phyloP scores from a whole-genome alignment of 1,140 invertebrate species.

The Conus betulinus region DNA sequence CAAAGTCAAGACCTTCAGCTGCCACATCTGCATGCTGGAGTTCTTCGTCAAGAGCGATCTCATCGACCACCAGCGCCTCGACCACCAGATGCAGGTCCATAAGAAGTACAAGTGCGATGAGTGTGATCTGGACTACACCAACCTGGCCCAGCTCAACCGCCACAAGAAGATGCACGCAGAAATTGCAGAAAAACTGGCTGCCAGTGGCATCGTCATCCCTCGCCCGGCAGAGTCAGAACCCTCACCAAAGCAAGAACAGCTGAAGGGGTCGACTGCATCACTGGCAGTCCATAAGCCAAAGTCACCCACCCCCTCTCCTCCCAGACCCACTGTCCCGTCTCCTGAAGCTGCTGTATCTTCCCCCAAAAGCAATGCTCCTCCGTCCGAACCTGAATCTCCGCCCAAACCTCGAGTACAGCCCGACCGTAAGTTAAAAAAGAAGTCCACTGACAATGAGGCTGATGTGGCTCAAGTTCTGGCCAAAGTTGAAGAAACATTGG shows the following conservation, averaged over 20 bases:
- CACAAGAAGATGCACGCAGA: slow-evolving; percentile 30
- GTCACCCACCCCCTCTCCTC: neutral
- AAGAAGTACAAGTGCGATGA: slow-evolving; percentile 33
- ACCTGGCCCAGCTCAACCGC: neutral
- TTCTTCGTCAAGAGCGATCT: slow-evolving; percentile 27
- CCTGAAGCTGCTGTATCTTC: neutral
- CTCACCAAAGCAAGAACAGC: neutral
- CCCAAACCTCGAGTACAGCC: neutral
- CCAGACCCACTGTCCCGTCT: neutral
- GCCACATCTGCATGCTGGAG: slow-evolving; percentile 20
- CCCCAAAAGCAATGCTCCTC: neutral
- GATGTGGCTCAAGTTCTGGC: neutral
- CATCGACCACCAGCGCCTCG: slow-evolving; percentile 14
- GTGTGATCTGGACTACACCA: slow-evolving; percentile 32
- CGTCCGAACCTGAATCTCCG: neutral
- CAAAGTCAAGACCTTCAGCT: slow-evolving; percentile 27
- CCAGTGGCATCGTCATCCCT: slow-evolving; percentile 25
- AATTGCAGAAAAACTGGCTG: slow-evolving; percentile 21
- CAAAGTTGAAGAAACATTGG: neutral
- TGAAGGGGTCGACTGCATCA: neutral
- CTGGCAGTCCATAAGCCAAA: neutral
- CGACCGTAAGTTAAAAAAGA: neutral
- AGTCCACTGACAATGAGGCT: neutral
- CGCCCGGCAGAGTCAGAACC: neutral
- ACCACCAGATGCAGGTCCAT: slow-evolving; percentile 6